These are phyloP conservation scores for Lateolabrax maculatus DNA, from an alignment of 2,797 vertebrate genomes.

Conservation along the genomic window DNA sequence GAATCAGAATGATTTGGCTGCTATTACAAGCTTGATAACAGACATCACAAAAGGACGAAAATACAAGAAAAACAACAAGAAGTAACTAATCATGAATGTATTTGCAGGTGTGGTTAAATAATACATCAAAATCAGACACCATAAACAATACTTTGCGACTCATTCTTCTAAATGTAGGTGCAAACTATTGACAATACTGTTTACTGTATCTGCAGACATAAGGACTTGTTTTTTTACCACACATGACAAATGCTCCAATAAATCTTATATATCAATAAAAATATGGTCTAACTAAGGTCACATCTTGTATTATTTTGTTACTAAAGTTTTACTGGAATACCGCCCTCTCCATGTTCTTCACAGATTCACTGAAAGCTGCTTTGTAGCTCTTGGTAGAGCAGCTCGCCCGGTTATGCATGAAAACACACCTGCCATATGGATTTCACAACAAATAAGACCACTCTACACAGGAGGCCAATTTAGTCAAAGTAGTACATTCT, in stretches of 20 bases:
- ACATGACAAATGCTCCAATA: background rate
- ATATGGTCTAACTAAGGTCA: conserved; percentile 1
- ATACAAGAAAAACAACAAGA: conserved; percentile 22
- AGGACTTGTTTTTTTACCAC: background rate
- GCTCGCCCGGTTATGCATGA: conserved; percentile 22
- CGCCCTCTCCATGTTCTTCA: conserved; percentile 14
- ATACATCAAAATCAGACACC: conserved; percentile 12
- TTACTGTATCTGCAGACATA: background rate
- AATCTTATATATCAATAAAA: conserved; percentile 19
- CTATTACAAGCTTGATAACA: conserved; percentile 74
- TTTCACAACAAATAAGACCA: conserved; percentile 42
- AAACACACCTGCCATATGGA: conserved; percentile 48
- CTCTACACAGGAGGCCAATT: conserved; percentile 34
- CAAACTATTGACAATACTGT: background rate
- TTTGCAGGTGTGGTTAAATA: conserved; percentile 32
- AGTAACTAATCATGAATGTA: conserved; percentile 35
- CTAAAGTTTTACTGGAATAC: conserved; percentile 6
- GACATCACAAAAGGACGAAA: conserved; percentile 63
- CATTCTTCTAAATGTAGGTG: background rate
- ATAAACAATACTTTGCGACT: background rate
- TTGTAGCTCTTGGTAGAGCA: conserved; percentile 28
- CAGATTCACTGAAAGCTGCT: conserved; percentile 24
- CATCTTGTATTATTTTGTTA: conserved; percentile 1
- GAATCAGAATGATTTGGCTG: conserved; percentile 69
- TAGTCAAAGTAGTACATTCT: conserved; percentile 34